Evolutionary conservation across 2,113 vertebrate species (phyloP), one percentile per base, ranked within the genome.

Genomic region (Acanthochromis polyacanthus): DNA sequence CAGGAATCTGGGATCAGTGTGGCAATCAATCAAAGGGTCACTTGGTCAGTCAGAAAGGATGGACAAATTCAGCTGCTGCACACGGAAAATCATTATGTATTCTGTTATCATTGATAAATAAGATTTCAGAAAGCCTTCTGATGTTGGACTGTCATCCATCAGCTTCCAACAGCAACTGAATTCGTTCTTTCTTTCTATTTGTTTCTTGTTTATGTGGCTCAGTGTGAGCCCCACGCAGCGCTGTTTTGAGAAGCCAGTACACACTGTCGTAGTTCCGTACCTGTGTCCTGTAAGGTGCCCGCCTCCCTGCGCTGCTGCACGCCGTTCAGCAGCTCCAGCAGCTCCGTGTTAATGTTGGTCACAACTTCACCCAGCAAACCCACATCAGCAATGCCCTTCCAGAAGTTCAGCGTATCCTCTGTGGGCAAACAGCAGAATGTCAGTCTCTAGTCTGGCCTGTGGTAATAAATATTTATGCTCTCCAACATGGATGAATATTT

Each of bases 371-470:
- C 98, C 95, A 99, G 96, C 83, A 99, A 90, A 17, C 98, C 98
- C 81, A 99, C 98, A 1, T 99, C 98, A 20, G 97, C 97, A 38
- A 99, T 99, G 75, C 98, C 98, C 84, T 97, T 99, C 98, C 97
- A 99, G 90, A 99, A 99, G 92, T 96, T 97, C 89, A 99, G 85
- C 0, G 97, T 98, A 82, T 99, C 98, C 93, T 99, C 98, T 99
- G 84, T 58, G 62, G 15, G 38, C 32, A 36, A 5, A 67, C 43
- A 52, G 19, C 10, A 2, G 23, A 38, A 14, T 20, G 10, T 63
- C n/a, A 50, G 28, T 45, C 1, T 4, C 2, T 4, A 55, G 14
- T 43, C 40, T 15, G 10, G 7, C 32, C 40, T 43, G 40, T 43
- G 40, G 2, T 43, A 3, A 40, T 40, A 43, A 11, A 14, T 11